Evolutionary conservation across 1,140 invertebrate genomes (phyloP).

Genomic region (Scaptomyza graminum): DNA sequence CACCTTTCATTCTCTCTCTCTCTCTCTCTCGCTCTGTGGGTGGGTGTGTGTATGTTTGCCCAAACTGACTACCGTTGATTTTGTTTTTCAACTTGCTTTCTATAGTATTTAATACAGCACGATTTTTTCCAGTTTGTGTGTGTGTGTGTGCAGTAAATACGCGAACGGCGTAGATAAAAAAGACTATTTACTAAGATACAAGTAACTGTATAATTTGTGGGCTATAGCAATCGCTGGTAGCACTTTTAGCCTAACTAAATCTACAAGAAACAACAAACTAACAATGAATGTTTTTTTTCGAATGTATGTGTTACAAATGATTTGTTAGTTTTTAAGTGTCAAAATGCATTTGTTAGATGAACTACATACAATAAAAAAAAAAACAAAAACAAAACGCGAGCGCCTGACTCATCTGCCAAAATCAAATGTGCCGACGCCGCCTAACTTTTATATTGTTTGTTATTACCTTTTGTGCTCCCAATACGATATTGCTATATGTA

Average conservation of each 20-base stretch:
- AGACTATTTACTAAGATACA: conserved; percentile 22
- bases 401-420: conserved; percentile 42
- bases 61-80: conserved; percentile 28
- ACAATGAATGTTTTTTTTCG: conserved; percentile 4
- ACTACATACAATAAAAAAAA: conserved; percentile 7
- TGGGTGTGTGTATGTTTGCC: neutral
- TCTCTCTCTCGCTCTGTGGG: neutral
- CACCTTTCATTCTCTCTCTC: conserved; percentile 1
- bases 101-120: conserved; percentile 35
- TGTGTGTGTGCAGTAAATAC: conserved; percentile 13
- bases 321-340: conserved; percentile 39
- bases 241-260: conserved; percentile 3
- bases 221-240: neutral
- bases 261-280: conserved; percentile 19
- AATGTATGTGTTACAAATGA: conserved; percentile 11
- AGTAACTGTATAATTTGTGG: conserved; percentile 42
- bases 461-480: conserved; percentile 35
- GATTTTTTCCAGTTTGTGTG: conserved; percentile 18
- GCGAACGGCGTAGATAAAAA: conserved; percentile 40
- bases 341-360: conserved; percentile 43
- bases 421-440: conserved; percentile 26
- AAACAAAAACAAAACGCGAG: neutral
- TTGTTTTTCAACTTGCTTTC: conserved; percentile 47
- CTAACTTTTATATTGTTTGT: conserved; percentile 8
- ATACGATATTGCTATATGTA: conserved; percentile 17